Evolutionary conservation across 2,113 vertebrate genomes (phyloP), one percentile per base, ranked within the genome.

Genomic region (Sinocyclocheilus maitianheensis): DNA sequence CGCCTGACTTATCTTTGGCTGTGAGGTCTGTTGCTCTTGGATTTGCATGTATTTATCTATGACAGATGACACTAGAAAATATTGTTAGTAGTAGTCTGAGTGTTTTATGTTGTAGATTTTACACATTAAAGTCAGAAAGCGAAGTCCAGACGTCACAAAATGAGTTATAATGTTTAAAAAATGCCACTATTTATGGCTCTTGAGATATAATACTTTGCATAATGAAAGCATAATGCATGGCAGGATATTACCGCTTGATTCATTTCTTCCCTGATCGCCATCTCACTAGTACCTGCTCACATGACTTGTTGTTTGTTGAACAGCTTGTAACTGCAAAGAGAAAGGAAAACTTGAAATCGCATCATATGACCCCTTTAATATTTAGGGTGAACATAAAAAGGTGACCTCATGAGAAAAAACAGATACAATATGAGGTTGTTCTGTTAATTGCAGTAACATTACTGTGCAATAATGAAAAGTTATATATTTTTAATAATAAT

Each of bases 41-140:
- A 87, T 83, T 79, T 79, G 67, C 58, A 84, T 81, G 55, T 84
- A 86, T 83, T 83, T 80, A 34, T 76, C 24, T 85, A 84, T 85
- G 88, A 87, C 88, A 89, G 79, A 89, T 87, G 87, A 76, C 84
- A 77, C 60, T n/a, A 81, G 37, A 80, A 71, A 86, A 77, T 80
- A 80, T 85, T 76, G 85, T 83, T 71, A 83, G 80, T 83, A 26
- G 83, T 77, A 79, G 18, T 5, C 24, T 63, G 82, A 85, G 82
- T 85, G 69, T 84, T 84, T 82, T 22, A 10, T 83, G 18, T 51
- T 79, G 20, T 84, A 74, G 3, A 18, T 74, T 84, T 18, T 26
- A 55, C 7, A 40, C 48, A 58, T 53, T 53, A 53, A 13, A 71
- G 43, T 69, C 46, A 51, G 1, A 67, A 67, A 30, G 12, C 7